Percentiles rank a stretch among this genome's conserved stretches.
Evolutionary conservation across 2,888 invertebrate genomes (phyloP).

Genomic region (Apamea sordens): DNA sequence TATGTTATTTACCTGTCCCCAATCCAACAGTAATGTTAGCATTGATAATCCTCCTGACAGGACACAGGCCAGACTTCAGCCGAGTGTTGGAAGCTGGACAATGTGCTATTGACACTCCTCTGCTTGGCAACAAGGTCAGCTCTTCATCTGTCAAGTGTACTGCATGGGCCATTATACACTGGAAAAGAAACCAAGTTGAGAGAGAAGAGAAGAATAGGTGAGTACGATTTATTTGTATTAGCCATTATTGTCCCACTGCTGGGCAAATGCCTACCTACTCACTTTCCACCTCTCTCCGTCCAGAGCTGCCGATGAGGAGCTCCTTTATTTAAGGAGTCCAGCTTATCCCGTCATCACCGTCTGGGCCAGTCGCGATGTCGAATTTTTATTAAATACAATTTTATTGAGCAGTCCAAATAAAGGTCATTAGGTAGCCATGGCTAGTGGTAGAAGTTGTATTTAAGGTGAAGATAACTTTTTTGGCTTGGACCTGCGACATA

Average conservation of each 20-base stretch:
- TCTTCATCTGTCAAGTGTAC: conserved; percentile 94
- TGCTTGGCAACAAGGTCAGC: conserved; percentile 90
- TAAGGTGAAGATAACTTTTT: background rate
- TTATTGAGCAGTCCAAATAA: background rate
- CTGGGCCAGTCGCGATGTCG: background rate
- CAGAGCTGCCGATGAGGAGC: background rate
- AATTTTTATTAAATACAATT: background rate
- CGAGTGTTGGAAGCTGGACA: conserved; percentile 96
- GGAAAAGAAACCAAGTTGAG: conserved; percentile 31
- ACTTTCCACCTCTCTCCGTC: background rate
- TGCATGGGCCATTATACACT: conserved; percentile 95
- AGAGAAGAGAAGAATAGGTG: background rate
- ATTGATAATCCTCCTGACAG: conserved; percentile 92
- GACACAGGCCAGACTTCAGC: conserved; percentile 95
- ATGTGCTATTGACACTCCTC: conserved; percentile 94
- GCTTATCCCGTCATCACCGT: background rate
- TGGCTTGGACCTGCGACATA: background rate
- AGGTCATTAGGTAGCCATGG: background rate
- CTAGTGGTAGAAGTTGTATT: background rate
- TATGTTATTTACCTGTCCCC: conserved; percentile 93
- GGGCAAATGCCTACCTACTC: background rate
- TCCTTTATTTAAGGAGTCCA: background rate
- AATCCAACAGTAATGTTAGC: conserved; percentile 94
- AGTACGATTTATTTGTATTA: background rate
- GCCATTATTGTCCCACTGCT: background rate